phyloP scores from a whole-genome alignment of 1,140 invertebrate genomes.

The Trichonephila clavipes region DNA sequence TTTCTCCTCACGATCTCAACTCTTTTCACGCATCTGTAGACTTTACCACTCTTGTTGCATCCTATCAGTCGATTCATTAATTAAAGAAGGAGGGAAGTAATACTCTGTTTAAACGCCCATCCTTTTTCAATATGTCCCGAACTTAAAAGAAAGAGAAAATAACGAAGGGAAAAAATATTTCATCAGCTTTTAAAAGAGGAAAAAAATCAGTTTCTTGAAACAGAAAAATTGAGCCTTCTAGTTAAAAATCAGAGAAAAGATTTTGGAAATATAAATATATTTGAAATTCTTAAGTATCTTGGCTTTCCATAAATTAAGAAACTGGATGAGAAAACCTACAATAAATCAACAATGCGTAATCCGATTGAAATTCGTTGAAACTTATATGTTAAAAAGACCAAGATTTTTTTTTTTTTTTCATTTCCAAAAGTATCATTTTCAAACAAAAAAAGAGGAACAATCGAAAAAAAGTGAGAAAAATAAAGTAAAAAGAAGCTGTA shows the following conservation, averaged over 20 bases:
- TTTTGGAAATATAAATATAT: slow-evolving; percentile 12
- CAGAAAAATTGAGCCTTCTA: not conserved
- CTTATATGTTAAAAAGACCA: too few species aligned
- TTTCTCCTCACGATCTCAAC: slow-evolving; percentile 46
- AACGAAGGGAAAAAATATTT: slow-evolving; percentile 10
- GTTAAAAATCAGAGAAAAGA: not conserved
- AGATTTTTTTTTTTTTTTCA: too few species aligned
- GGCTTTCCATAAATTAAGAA: not conserved
- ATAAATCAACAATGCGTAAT: too few species aligned
- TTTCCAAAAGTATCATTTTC: too few species aligned
- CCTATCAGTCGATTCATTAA: slow-evolving; percentile 68
- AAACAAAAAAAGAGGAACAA: too few species aligned
- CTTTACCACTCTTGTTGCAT: slow-evolving; percentile 55
- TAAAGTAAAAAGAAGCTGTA: too few species aligned
- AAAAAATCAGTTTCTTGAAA: not conserved
- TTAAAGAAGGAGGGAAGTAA: slow-evolving; percentile 55
- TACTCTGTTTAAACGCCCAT: slow-evolving; percentile 62
- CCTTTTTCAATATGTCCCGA: slow-evolving; percentile 22
- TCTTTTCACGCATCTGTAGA: slow-evolving; percentile 53
- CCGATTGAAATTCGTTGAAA: too few species aligned
- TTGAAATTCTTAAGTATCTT: not conserved
- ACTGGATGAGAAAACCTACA: not conserved
- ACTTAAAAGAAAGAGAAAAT: not conserved
- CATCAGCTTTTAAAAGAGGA: not conserved
- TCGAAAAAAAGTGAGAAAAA: too few species aligned